phyloP scores from a whole-genome alignment of 2,797 vertebrate genomes.

The Discoglossus pictus region DNA sequence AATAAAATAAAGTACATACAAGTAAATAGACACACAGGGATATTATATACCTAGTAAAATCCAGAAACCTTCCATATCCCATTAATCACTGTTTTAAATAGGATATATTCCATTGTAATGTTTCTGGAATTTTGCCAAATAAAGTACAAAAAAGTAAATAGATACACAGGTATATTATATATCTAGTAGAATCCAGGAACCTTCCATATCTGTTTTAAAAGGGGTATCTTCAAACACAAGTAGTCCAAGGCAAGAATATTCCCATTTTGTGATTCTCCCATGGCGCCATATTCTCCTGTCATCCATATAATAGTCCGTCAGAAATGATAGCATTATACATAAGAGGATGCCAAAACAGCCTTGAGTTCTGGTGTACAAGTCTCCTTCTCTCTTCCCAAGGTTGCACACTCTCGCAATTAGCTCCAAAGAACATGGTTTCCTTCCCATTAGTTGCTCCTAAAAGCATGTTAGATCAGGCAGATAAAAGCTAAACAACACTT shows the following conservation, averaged over 20 bases:
- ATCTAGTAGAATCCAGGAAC: too few relatives aligned
- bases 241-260: slow-evolving; percentile 4
- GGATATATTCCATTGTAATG: too few relatives aligned
- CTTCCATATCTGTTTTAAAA: too few relatives aligned
- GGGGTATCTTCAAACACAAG: too few relatives aligned
- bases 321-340: background rate
- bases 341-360: background rate
- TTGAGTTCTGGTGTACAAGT: background rate
- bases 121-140: too few relatives aligned
- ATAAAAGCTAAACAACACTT: slow-evolving; percentile 31
- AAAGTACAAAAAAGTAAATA: too few relatives aligned
- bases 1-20: too few relatives aligned
- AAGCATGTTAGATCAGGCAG: slow-evolving; percentile 42
- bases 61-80: too few relatives aligned
- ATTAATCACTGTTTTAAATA: too few relatives aligned
- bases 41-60: too few relatives aligned
- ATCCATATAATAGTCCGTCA: slow-evolving; percentile 14
- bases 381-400: slow-evolving; percentile 6
- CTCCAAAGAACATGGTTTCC: slow-evolving; percentile 26
- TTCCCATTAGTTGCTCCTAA: slow-evolving; percentile 35
- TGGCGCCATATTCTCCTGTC: background rate
- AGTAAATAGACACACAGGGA: too few relatives aligned
- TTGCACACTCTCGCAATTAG: slow-evolving; percentile 17
- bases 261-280: slow-evolving; percentile 12
- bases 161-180: too few relatives aligned